Conservation (phyloP, 2,888 invertebrate genomes). For the Eudemis profundana region DNA sequence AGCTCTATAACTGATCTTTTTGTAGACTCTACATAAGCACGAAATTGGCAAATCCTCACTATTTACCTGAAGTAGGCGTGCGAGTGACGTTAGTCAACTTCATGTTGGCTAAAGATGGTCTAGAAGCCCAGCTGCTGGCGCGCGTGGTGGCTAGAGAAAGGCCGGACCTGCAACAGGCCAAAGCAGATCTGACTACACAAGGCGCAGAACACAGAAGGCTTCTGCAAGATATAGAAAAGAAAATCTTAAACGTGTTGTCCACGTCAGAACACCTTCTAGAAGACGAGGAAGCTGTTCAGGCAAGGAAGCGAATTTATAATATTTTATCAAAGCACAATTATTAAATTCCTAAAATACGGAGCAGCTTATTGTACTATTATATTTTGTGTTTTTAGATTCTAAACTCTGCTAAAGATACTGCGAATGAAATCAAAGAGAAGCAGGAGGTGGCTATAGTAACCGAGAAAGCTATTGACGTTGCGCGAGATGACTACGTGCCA, state of each 20-base stretch:
- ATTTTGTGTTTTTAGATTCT: conserved; percentile 84
- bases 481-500: conserved; percentile 93
- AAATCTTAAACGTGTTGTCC: conserved; percentile 89
- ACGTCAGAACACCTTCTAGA: conserved; percentile 88
- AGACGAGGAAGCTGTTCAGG: conserved; percentile 95
- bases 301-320: conserved; percentile 44
- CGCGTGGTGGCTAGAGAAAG: conserved; percentile 96
- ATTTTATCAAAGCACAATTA: background rate
- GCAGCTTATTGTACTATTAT: too few relatives aligned
- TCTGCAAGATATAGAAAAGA: conserved; percentile 95
- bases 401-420: conserved; percentile 94
- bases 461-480: conserved; percentile 94
- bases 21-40: conserved; percentile 96
- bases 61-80: conserved; percentile 96
- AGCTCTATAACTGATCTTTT: conserved; percentile 34
- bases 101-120: conserved; percentile 94
- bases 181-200: conserved; percentile 94
- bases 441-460: conserved; percentile 95
- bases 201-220: conserved; percentile 93
- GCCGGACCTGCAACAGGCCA: conserved; percentile 96
- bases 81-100: conserved; percentile 96
- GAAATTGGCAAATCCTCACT: conserved; percentile 96
- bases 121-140: conserved; percentile 95
- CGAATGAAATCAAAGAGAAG: conserved; percentile 96
- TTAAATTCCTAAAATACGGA: too few relatives aligned